Base-by-base conservation (phyloP, 2,888 invertebrate species). In the Glyphotaelius pellucidus region DNA sequence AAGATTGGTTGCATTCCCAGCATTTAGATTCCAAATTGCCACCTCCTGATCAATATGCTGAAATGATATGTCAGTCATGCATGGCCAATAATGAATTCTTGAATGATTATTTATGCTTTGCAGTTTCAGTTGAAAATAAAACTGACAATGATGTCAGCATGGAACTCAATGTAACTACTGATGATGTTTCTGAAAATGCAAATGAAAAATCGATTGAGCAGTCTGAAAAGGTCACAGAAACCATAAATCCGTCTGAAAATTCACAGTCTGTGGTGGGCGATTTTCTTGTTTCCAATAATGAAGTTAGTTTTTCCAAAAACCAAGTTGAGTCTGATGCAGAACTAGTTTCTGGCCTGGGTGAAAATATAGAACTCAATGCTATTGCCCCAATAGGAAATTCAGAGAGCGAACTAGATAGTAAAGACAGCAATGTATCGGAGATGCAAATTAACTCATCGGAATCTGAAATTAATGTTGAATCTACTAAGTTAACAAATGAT, bases 1-100 rank as follows among this genome's bases (percentile, higher is more conserved):
- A 99, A 95, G 99, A 99, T 95, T 99, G 99, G 99, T 98, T 97
- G 94, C 99, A 99, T 96, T 97, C 97, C 42, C 95, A 97, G 94
- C 98, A 98, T 95, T 95, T 98, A 93, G 97, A 97, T 93, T 95
- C 96, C 4, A 95, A 95, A 89, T 95, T 96, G 86, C 96, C 97
- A 19, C 95, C 96, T 14, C 96, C 96, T 93, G 96, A 96, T 47
- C 96, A 96, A 85, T 98, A 97, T 94, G 96, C 97, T 90, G 99
- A 99, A 96, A 98, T 99, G 97, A 97, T 98, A 90, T 99, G 99
- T 95, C 97, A 97, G 90, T 94, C 94, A 3, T 99, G 99, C 94
- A 97, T 98, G 97, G 96, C 96, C n/a, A 96, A 97, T 91, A 97
- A 98, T 95, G 96, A 97, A 15, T 98, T 99, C 94, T 95, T 99